These are phyloP conservation scores for Hermaeophaga mercurialis DNA, from an alignment of 2,888 invertebrate species.

Conservation along the genomic window DNA sequence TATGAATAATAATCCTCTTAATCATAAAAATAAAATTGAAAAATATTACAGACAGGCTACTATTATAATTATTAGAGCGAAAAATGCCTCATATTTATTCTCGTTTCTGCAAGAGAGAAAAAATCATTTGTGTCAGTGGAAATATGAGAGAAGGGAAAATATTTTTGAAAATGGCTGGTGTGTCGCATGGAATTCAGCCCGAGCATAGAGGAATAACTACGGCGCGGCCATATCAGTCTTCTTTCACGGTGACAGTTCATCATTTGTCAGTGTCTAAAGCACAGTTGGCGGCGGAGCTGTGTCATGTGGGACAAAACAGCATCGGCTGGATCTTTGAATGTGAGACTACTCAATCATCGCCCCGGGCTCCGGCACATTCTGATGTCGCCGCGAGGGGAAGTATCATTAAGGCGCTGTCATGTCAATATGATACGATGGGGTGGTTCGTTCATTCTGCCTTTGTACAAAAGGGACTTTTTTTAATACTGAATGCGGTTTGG, in stretches of 20 bases:
- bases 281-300: constrained; percentile 59
- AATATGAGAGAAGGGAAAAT: constrained; percentile 53
- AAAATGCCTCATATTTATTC: constrained; percentile 55
- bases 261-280: constrained; percentile 61
- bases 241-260: constrained; percentile 62
- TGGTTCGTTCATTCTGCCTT: constrained; percentile 54
- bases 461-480: constrained; percentile 57
- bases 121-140: constrained; percentile 47
- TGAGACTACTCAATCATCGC: constrained; percentile 37
- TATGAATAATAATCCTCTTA: constrained; percentile 46
- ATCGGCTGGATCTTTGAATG: constrained; percentile 55
- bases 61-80: constrained; percentile 56
- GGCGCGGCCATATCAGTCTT: constrained; percentile 61
- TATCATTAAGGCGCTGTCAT: constrained; percentile 61
- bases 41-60: constrained; percentile 53
- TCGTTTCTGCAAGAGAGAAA: constrained; percentile 48
- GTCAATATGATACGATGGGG: constrained; percentile 60
- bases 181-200: constrained; percentile 54
- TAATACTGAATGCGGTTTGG: constrained; percentile 56
- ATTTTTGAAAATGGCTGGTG: constrained; percentile 56
- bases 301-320: constrained; percentile 61
- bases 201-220: constrained; percentile 56
- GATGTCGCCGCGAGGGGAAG: constrained; percentile 53
- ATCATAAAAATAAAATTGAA: constrained; percentile 53
- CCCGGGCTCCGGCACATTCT: constrained; percentile 48